A percentile compares a stretch with the other conserved stretches of the same genome.
These are phyloP conservation scores for Acleris cristana DNA, from an alignment of 2,888 invertebrate genomes.

Conservation along the genomic window DNA sequence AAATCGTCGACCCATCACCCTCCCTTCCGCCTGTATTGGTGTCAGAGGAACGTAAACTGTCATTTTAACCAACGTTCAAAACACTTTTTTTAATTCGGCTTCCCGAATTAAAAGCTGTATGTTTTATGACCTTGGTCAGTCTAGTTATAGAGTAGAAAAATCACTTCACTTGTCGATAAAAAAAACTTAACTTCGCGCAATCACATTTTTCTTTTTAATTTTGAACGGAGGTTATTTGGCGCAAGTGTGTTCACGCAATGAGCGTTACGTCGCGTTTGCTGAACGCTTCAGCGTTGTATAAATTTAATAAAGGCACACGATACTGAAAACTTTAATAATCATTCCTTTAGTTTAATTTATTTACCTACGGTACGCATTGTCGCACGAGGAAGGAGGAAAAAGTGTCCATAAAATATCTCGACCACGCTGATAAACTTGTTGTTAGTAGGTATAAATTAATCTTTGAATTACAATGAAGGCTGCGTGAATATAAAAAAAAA, in stretches of 20 bases:
- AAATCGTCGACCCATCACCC: slow-evolving; percentile 87
- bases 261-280: slow-evolving; percentile 35
- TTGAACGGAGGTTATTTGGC: slow-evolving; percentile 30
- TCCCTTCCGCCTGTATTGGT: slow-evolving; percentile 73
- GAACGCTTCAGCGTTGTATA: slow-evolving; percentile 24
- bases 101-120: neutral
- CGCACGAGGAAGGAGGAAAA: no score
- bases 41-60: slow-evolving; percentile 33
- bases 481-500: no score
- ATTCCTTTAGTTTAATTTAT: neutral
- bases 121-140: neutral
- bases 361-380: no score
- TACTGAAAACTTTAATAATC: neutral
- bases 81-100: neutral
- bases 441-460: no score
- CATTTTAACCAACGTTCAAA: slow-evolving; percentile 24
- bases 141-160: neutral
- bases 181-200: neutral
- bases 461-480: no score
- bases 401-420: no score
- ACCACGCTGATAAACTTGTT: no score
- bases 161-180: neutral
- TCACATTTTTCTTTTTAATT: slow-evolving; percentile 20
- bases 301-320: slow-evolving; percentile 18
- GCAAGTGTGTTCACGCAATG: slow-evolving; percentile 49